Conservation (phyloP, 1,140 invertebrate species). For the Plutomurus gul region DNA sequence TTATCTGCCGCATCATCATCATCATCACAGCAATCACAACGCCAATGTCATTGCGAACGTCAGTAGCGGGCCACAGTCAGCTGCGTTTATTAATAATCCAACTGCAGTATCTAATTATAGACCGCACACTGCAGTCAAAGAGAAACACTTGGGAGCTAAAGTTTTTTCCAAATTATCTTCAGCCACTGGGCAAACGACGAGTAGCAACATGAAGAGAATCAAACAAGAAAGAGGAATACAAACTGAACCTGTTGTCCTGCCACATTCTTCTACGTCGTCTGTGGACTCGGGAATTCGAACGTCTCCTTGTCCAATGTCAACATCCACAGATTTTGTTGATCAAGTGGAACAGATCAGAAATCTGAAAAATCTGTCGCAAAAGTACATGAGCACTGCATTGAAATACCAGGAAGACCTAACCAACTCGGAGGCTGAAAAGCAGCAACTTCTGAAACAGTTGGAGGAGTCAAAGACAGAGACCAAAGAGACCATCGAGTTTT, state of each 20-base stretch:
- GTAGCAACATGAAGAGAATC: conserved; percentile 46
- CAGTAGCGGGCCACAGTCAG: conserved; percentile 10
- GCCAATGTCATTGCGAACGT: conserved; percentile 29
- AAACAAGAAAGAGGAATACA: conserved; percentile 43
- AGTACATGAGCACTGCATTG: conserved; percentile 34
- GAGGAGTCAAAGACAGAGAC: conserved; percentile 72
- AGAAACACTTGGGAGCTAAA: conserved; percentile 43
- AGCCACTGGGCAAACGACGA: conserved; percentile 46
- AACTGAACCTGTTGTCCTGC: conserved; percentile 28
- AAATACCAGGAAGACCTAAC: conserved; percentile 48
- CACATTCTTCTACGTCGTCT: neutral
- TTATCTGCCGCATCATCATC: neutral
- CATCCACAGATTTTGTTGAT: neutral
- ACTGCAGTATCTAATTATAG: conserved; percentile 3
- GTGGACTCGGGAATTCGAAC: neutral
- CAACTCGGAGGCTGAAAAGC: conserved; percentile 48
- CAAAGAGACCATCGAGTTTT: conserved; percentile 74
- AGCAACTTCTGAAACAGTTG: conserved; percentile 68
- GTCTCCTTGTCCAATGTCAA: conserved; percentile 2
- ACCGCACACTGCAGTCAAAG: conserved; percentile 4
- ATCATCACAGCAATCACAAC: conserved; percentile 7
- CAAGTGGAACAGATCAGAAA: conserved; percentile 43
- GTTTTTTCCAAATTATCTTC: conserved; percentile 52
- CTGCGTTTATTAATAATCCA: conserved; percentile 30
- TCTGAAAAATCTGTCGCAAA: conserved; percentile 26